A percentile compares a stretch with the other conserved stretches of the same genome.
These are phyloP conservation scores for Sparidentex hasta DNA, from an alignment of 2,797 vertebrate genomes.

Conservation along the genomic window DNA sequence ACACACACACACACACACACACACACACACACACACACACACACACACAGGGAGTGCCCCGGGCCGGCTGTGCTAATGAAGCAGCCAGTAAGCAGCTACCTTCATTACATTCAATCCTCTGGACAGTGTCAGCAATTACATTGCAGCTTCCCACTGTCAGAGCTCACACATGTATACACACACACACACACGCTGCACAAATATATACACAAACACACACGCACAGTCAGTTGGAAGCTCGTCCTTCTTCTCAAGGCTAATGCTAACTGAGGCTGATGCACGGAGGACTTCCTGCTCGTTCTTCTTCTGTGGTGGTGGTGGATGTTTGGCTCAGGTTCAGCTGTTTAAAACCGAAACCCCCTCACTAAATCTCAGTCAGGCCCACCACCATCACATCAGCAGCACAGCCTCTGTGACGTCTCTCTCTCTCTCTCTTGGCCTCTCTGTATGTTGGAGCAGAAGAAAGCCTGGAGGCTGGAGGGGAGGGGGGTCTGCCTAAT, in stretches of 20 bases:
- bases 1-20: constrained; percentile 43
- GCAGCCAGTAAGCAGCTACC: constrained; percentile 85
- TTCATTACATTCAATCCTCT: constrained; percentile 88
- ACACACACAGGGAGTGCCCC: constrained; percentile 60
- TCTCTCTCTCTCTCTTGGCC: constrained; percentile 20
- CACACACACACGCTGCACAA: constrained; percentile 15
- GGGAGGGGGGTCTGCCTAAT: constrained; percentile 38
- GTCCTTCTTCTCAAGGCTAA: constrained; percentile 47
- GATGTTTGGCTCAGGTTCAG: constrained; percentile 46
- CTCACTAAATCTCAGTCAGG: constrained; percentile 19
- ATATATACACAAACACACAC: constrained; percentile 21
- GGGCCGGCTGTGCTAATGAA: constrained; percentile 83
- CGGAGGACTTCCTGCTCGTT: constrained; percentile 45
- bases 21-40: constrained; percentile 44
- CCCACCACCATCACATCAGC: constrained; percentile 32
- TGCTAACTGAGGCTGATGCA: constrained; percentile 36
- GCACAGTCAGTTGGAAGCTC: constrained; percentile 32
- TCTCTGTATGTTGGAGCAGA: constrained; percentile 44
- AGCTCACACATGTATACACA: constrained; percentile 29
- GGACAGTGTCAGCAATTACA: constrained; percentile 85
- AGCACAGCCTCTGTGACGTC: constrained; percentile 32
- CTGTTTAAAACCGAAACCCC: constrained; percentile 44
- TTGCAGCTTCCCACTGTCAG: constrained; percentile 78
- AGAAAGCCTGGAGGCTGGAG: constrained; percentile 47
- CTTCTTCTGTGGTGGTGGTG: constrained; percentile 24